Conservation (phyloP, 2,113 vertebrate genomes). For the Sceloporus tristichus region DNA sequence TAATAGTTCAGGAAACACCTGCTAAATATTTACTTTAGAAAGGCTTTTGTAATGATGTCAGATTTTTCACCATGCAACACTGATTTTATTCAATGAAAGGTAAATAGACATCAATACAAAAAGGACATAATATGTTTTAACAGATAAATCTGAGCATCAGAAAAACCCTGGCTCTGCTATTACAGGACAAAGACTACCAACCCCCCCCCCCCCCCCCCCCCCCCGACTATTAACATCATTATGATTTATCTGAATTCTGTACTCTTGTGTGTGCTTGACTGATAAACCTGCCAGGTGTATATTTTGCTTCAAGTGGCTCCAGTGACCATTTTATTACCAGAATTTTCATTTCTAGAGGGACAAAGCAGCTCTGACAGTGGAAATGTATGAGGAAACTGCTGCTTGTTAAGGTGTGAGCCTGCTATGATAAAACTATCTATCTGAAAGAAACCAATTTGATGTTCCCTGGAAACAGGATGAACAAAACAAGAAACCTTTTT, state of each 20-base stretch:
- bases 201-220: too few relatives aligned
- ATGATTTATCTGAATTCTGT: conserved; percentile 32
- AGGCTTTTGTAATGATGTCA: conserved; percentile 11
- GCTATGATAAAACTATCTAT: conserved; percentile 10
- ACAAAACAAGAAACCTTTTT: background rate
- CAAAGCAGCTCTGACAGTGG: conserved; percentile 2
- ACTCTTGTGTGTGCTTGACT: conserved; percentile 41
- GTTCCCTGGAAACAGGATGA: background rate
- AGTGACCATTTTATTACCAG: background rate
- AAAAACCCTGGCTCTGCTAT: conserved; percentile 10
- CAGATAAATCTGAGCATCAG: conserved; percentile 25
- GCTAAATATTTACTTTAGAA: background rate
- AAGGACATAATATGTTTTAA: conserved; percentile 36
- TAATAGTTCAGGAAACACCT: background rate
- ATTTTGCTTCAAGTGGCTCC: conserved; percentile 30
- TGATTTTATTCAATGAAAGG: conserved; percentile 36
- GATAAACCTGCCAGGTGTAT: conserved; percentile 35
- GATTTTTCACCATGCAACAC: background rate
- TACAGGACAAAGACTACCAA: conserved; percentile 38
- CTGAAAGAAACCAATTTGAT: background rate
- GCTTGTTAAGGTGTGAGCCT: background rate
- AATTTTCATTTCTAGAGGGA: conserved; percentile 23
- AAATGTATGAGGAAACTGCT: conserved; percentile 3
- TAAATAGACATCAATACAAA: conserved; percentile 44
- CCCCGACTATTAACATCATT: conserved; percentile 43